These are phyloP conservation scores for Jacana jacana DNA, from an alignment of 2,113 vertebrate genomes.

Conservation along the genomic window DNA sequence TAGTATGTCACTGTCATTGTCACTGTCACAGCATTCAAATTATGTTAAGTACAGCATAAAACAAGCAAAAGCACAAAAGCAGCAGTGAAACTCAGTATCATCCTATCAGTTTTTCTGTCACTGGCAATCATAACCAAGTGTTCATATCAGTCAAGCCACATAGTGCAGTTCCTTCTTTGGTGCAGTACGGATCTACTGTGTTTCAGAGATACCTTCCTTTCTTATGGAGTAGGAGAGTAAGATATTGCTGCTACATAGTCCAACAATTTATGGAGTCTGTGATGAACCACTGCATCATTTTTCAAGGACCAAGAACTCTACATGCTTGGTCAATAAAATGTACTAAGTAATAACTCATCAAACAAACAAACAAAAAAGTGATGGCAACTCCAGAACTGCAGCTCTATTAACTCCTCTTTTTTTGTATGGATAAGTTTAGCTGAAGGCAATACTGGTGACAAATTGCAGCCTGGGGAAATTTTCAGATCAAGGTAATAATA, in stretches of 20 bases:
- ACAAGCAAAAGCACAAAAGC: conserved; percentile 25
- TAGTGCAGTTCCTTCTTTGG: not conserved
- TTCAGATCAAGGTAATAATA: conserved; percentile 68
- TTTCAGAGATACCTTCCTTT: not conserved
- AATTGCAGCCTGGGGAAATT: conserved; percentile 54
- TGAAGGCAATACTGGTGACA: conserved; percentile 56
- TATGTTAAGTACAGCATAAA: not conserved
- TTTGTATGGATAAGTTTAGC: conserved; percentile 39
- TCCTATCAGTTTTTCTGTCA: not conserved
- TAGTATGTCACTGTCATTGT: not conserved
- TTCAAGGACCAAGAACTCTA: conserved; percentile 60
- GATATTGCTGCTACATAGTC: not conserved
- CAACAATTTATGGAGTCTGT: conserved; percentile 28
- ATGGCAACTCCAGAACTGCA: conserved; percentile 40
- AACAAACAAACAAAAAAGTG: not conserved
- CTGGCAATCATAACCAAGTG: not conserved
- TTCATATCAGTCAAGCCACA: not conserved
- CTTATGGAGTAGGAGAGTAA: not conserved
- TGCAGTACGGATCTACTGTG: not conserved
- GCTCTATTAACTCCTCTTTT: conserved; percentile 42
- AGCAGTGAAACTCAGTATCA: not conserved
- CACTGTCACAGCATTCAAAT: conserved; percentile 29
- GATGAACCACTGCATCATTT: conserved; percentile 45
- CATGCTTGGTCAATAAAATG: conserved; percentile 61
- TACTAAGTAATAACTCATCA: conserved; percentile 44